Base-by-base conservation (phyloP, 1,140 invertebrate species). In the Tetraneura akinire region DNA sequence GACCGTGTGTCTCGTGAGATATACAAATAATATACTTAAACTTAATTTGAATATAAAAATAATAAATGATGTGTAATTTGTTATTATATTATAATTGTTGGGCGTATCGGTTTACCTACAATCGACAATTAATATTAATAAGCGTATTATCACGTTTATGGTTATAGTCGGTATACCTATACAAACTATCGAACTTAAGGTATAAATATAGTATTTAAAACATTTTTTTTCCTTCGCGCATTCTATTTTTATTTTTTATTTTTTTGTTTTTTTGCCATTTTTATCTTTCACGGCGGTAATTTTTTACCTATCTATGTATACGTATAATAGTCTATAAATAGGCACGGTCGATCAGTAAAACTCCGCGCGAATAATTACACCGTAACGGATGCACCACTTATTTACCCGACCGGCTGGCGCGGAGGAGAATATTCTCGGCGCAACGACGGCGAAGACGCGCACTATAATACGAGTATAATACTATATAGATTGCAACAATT, bases 331-430 rank as follows among this genome's bases (percentile, higher is more conserved):
- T n/a, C n/a, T n/a, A n/a, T n/a, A n/a, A n/a, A 8, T 8, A 3
- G 32, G 32, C 32, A 57, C 73, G 32, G 55, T 62, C 55, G 74
- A 78, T 62, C 53, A 51, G 37, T 45, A 26, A 47, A 37, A 47
- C 29, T 21, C 37, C 53, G 53, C 53, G 53, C 53, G 53, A 60
- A 32, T 42, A 60, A 76, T 60, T 76, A 60, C 55, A 45, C 53
- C 73, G 53, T 53, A 76, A 76, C 55, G 55, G 73, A 74, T 74
- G 71, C 73, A 60, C 73, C 53, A 60, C 55, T 76, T 76, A 60
- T 57, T 45, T 76, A 60, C 14, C 73, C 53, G 73, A 76, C 53
- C 73, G 51, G 53, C 53, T 16, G 53, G 26, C 73, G 13, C 14
- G 49, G 71, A 32, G 26, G 49, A 49, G 29, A 74, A 74, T n/a